Base-by-base conservation (phyloP, 2,113 vertebrate species). In the Chionomys nivalis region DNA sequence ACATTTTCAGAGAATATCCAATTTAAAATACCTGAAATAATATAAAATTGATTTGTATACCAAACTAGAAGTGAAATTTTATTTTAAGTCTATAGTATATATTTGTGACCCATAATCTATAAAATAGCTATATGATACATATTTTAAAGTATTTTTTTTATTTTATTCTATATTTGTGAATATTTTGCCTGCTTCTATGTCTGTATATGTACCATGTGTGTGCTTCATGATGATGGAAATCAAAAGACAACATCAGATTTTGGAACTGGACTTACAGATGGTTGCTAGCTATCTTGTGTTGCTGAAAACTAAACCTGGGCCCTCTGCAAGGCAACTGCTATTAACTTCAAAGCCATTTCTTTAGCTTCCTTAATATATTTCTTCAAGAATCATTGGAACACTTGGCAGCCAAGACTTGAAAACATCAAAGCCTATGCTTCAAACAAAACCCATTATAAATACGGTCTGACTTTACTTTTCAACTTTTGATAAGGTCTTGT, bases 381-480 rank as follows among this genome's bases (percentile, higher is more conserved):
- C 31, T 95, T 87, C 52, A 93, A 58, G 9, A 7, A 75, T 72
- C 4, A 63, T 63, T 92, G 47, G 58, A 88, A 92, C 36, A 65
- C 28, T 63, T 93, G 36, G 66, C 10, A 89, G 10, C 8, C 23
- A 82, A 47, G 6, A 14, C 8, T 87, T 93, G 19, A 3, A 81
- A 21, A 76, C 49, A 81, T 61, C 11, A 31, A 94, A 36, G 1
- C 6, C 75, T 77, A 36, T 52, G 5, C 16, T 81, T 65, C 49
- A 14, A 2, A 82, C 9, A 76, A 73, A 93, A 17, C 52, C 3
- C 36, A 28, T 81, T 23, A 65, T 58, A 55, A 91, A 93, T 52
- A 88, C 31, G 70, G 11, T 92, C 26, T 90, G 7, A 4, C 94
- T 89, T 90, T 93, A 82, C 19, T 86, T 86, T 81, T 89, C 5